Evolutionary conservation across 30 jellyfish, hydroid and myxozoan species (phyloP), one percentile per base, ranked within the genome.

Genomic region (Hydractinia echinata): DNA sequence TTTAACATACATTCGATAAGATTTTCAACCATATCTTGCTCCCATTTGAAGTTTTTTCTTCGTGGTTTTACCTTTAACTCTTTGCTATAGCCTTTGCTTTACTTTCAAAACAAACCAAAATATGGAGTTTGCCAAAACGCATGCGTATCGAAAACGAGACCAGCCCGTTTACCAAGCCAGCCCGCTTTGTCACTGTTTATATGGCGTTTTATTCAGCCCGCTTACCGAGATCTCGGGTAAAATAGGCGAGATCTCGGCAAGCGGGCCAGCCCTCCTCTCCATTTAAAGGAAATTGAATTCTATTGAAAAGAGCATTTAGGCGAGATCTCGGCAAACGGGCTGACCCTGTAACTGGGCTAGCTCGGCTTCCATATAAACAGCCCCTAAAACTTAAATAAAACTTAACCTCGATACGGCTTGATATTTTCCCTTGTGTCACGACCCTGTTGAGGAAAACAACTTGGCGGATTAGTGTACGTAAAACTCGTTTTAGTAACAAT

Each of bases 351-450:
- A 56, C 10, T 9, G 68, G 68, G 68, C 68, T n/a, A 56, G 68
- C 73, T 50, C 73, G 73, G 16, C 30, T 62, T 50, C 30, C 73
- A 62, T 62, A 62, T 5, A 62, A 62, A 62, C 73, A 62, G 73
- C 10, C 73, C 5, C 73, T 62, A 15, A 62, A 50, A 9, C n/a
- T n/a, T n/a, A n/a, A n/a, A n/a, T n/a, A n/a, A n/a, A n/a, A n/a
- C n/a, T 56, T 56, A 56, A n/a, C n/a, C n/a, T n/a, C n/a, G n/a
- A n/a, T n/a, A n/a, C n/a, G n/a, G n/a, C n/a, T n/a, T n/a, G n/a
- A n/a, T n/a, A n/a, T n/a, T n/a, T n/a, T n/a, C n/a, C n/a, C n/a
- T n/a, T n/a, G n/a, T n/a, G n/a, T n/a, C n/a, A n/a, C n/a, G n/a
- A n/a, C n/a, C n/a, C n/a, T n/a, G n/a, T n/a, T n/a, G n/a, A n/a